Evolutionary conservation across 2,113 vertebrate genomes (phyloP), one percentile per base, ranked within the genome.

Genomic region (Sorex fumeus): DNA sequence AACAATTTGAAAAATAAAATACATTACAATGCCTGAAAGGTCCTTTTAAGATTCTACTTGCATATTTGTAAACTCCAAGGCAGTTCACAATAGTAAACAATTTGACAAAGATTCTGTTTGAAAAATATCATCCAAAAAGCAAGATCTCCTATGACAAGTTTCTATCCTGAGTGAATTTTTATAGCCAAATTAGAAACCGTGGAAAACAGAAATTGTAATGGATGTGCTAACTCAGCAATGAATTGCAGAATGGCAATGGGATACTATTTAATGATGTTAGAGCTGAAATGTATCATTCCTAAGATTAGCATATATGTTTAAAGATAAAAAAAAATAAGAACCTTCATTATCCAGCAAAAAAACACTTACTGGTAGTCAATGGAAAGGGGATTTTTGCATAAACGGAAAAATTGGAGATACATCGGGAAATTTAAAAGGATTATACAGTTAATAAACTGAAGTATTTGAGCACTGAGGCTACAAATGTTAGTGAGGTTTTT

Each of bases 151-250:
- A 75, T 93, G 91, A 94, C 93, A 97, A 96, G 76, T 95, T 96
- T 97, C 96, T 95, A 96, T 77, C 80, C 88, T 89, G 86, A 97
- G 92, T 93, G 96, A 94, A 94, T 95, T 96, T 97, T 97, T 97
- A 97, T 93, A 91, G 91, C 69, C 11, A 96, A 97, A 97, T 96
- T 97, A 96, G 90, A 96, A 96, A 95, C 90, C 86, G 81, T 43
- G 67, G 94, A 96, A 97, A 96, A 92, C 2, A 43, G 81, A 96
- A 92, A 62, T 72, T 90, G 89, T 92, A 93, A 93, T 47, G 19
- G 57, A 87, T 80, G 25, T 89, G 95, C 94, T 96, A 87, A 97
- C 91, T 97, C 96, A 96, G 93, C 93, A 94, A 47, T 76, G 89
- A 94, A 92, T 36, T 82, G 94, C 83, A 71, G 84, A 83, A 92